Conservation (phyloP, 2,888 invertebrate species). For the Empis livida region DNA sequence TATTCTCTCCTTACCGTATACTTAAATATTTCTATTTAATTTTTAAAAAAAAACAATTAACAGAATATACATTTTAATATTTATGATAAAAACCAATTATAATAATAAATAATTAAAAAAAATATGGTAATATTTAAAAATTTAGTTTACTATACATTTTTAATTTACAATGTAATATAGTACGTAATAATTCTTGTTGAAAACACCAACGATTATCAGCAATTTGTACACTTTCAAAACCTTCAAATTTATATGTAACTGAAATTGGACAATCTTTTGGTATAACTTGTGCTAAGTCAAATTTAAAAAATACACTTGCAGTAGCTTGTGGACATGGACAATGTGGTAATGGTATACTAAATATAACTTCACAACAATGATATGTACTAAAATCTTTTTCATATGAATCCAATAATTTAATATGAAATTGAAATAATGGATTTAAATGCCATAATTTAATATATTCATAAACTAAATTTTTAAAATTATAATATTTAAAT, state of each 20-base stretch:
- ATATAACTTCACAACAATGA: neutral
- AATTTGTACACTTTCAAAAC: neutral
- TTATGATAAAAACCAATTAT: too few species aligned
- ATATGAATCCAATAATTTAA: neutral
- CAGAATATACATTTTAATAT: too few species aligned
- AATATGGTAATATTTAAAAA: too few species aligned
- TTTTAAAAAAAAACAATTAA: too few species aligned
- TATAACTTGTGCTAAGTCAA: neutral
- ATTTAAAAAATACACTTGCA: neutral
- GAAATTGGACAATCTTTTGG: neutral
- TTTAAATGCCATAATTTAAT: neutral
- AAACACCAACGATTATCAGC: neutral
- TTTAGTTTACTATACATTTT: too few species aligned
- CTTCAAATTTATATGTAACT: neutral
- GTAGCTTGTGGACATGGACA: neutral
- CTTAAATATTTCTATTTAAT: too few species aligned
- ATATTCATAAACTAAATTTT: neutral
- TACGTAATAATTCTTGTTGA: neutral
- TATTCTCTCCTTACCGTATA: too few species aligned
- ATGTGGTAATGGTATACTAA: neutral
- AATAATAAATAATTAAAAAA: too few species aligned
- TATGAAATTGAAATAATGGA: neutral
- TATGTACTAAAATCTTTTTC: neutral
- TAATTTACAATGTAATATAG: neutral
- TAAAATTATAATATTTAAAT: neutral